Evolutionary conservation across 2,888 invertebrate genomes (phyloP).

Genomic region (Gonocerus acuteangulatus): DNA sequence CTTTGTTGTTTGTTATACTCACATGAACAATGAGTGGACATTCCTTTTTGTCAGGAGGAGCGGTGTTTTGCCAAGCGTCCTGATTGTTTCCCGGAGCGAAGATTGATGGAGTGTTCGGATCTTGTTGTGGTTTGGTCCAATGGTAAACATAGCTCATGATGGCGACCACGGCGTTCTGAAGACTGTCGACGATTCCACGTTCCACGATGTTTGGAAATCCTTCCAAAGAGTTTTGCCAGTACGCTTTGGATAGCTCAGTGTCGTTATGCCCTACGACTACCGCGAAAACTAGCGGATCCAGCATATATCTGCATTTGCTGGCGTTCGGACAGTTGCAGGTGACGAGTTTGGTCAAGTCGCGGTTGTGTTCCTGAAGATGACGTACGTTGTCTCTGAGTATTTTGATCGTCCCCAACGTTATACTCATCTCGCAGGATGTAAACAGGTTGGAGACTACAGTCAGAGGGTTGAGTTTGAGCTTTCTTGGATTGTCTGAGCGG

Average conservation of each 20-base stretch:
- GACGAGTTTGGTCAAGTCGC: neutral
- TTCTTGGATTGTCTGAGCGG: neutral
- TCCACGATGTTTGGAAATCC: neutral
- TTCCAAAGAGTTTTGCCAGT: conserved; percentile 1
- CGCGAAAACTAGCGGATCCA: conserved; percentile 1
- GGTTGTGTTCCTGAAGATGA: neutral
- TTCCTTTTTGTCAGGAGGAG: no score
- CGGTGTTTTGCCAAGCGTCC: no score
- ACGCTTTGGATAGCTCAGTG: neutral
- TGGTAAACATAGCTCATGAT: neutral
- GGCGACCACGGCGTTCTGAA: neutral
- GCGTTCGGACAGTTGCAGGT: conserved; percentile 4
- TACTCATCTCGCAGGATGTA: neutral
- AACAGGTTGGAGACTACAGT: neutral
- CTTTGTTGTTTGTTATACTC: no score
- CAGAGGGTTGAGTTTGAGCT: neutral
- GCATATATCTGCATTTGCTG: neutral
- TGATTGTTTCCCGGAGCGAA: no score
- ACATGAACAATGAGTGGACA: no score
- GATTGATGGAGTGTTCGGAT: neutral
- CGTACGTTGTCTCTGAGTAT: neutral
- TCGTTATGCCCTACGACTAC: conserved; percentile 1
- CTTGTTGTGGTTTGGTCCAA: neutral
- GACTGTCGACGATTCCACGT: neutral
- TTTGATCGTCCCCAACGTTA: neutral